Percentiles rank a stretch among this genome's conserved stretches.
These are phyloP conservation scores for Periparus ater DNA, from an alignment of 2,797 vertebrate species.

Conservation along the genomic window DNA sequence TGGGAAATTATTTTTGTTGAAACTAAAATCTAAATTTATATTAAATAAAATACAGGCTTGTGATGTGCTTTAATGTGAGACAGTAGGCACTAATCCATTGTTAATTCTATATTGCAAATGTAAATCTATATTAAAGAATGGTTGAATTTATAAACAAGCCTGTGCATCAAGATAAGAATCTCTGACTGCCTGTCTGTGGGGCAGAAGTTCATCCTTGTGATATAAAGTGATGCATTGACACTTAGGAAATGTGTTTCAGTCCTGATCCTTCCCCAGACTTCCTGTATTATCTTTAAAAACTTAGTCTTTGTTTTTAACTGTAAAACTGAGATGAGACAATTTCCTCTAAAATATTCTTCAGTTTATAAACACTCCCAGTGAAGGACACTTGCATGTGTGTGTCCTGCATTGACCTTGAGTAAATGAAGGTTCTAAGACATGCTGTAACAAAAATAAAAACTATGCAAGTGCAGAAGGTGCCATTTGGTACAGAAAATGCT, in stretches of 20 bases:
- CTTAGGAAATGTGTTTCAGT: not conserved
- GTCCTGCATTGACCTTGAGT: not conserved
- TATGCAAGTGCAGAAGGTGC: not conserved
- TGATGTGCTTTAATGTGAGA: not conserved
- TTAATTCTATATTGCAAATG: not conserved
- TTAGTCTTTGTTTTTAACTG: not conserved
- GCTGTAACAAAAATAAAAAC: not conserved
- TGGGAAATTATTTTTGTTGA: conserved; percentile 17
- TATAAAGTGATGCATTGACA: not conserved
- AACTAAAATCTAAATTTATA: conserved; percentile 13
- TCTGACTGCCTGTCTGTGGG: not conserved
- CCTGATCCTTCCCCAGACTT: not conserved
- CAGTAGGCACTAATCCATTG: not conserved
- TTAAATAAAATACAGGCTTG: conserved; percentile 12
- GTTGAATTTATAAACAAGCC: not conserved
- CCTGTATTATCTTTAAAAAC: conserved; percentile 18
- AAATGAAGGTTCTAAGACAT: not conserved
- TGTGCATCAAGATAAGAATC: not conserved
- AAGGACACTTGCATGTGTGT: not conserved
- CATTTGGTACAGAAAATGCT: not conserved
- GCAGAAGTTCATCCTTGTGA: not conserved
- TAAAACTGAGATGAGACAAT: not conserved
- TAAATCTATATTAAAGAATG: not conserved
- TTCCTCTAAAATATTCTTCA: conserved; percentile 6
- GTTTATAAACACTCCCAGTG: not conserved